Percentiles rank a stretch among this genome's conserved stretches.
phyloP scores from a whole-genome alignment of 2,797 vertebrate species.

The Sebastes baramenuke region DNA sequence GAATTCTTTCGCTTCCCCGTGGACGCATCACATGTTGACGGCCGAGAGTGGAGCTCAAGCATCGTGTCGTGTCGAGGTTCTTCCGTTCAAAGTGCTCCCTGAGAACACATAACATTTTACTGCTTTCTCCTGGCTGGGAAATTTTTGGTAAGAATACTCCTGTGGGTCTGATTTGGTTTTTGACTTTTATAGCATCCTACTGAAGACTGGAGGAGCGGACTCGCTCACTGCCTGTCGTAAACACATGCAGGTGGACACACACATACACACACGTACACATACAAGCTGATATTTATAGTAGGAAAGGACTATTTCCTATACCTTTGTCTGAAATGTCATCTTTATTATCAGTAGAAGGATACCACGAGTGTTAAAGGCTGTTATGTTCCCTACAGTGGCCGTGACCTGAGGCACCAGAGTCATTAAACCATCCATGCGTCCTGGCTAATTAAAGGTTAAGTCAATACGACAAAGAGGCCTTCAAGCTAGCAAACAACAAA shows the following conservation, averaged over 20 bases:
- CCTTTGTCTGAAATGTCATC: slow-evolving; percentile 62
- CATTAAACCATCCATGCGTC: slow-evolving; percentile 54
- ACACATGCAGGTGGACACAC: slow-evolving; percentile 44
- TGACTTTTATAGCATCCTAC: slow-evolving; percentile 71
- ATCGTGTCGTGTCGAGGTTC: slow-evolving; percentile 61
- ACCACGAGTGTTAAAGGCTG: slow-evolving; percentile 38
- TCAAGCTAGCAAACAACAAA: slow-evolving; percentile 38
- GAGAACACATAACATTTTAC: slow-evolving; percentile 73
- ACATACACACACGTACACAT: background rate
- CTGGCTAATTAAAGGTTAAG: slow-evolving; percentile 72
- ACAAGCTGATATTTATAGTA: slow-evolving; percentile 40
- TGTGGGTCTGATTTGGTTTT: slow-evolving; percentile 68
- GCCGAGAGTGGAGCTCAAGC: slow-evolving; percentile 37
- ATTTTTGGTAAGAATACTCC: slow-evolving; percentile 64
- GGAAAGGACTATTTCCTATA: slow-evolving; percentile 45
- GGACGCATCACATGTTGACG: slow-evolving; percentile 41
- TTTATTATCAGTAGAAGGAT: slow-evolving; percentile 52
- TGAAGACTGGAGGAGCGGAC: slow-evolving; percentile 58
- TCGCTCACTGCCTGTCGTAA: slow-evolving; percentile 48
- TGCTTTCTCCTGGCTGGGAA: slow-evolving; percentile 69
- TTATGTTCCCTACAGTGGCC: slow-evolving; percentile 45
- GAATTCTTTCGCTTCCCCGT: slow-evolving; percentile 25
- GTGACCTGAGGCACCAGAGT: slow-evolving; percentile 58
- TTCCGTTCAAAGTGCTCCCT: slow-evolving; percentile 67
- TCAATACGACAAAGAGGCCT: slow-evolving; percentile 62